Evolutionary conservation across 2,113 vertebrate species (phyloP).

Genomic region (Sterrhoptilus dennistouni): DNA sequence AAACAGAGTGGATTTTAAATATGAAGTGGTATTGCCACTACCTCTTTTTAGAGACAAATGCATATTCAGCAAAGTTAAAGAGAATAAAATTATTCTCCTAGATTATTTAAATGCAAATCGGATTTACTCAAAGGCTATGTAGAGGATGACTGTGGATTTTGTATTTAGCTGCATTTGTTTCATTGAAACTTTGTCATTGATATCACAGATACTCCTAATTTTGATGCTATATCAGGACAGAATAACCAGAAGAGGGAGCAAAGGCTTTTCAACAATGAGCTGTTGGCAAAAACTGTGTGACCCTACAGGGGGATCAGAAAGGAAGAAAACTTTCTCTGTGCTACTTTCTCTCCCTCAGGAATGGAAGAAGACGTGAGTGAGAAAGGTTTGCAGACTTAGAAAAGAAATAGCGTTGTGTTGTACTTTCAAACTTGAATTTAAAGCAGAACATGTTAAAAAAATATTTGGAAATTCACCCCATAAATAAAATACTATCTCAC

Average conservation of each 20-base stretch:
- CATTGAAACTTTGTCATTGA: background rate
- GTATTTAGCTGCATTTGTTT: background rate
- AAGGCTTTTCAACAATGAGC: background rate
- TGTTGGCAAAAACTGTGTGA: background rate
- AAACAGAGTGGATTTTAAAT: background rate
- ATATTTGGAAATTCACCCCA: background rate
- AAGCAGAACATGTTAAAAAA: background rate
- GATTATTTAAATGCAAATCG: background rate
- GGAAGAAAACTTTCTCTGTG: background rate
- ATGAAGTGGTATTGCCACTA: background rate
- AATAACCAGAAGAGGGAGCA: slow-evolving; percentile 49
- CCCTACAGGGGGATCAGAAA: background rate
- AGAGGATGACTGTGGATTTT: background rate
- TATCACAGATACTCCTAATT: background rate
- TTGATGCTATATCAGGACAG: background rate
- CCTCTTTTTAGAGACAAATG: background rate
- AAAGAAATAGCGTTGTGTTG: background rate
- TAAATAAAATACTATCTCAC: background rate
- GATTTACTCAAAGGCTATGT: background rate
- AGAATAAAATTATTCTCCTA: background rate
- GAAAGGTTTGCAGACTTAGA: background rate
- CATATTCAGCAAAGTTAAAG: background rate
- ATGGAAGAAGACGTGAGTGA: background rate
- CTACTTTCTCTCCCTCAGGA: background rate
- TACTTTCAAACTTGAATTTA: background rate